Conservation (phyloP, 1,140 invertebrate genomes). For the Oreohelix idahoensis region DNA sequence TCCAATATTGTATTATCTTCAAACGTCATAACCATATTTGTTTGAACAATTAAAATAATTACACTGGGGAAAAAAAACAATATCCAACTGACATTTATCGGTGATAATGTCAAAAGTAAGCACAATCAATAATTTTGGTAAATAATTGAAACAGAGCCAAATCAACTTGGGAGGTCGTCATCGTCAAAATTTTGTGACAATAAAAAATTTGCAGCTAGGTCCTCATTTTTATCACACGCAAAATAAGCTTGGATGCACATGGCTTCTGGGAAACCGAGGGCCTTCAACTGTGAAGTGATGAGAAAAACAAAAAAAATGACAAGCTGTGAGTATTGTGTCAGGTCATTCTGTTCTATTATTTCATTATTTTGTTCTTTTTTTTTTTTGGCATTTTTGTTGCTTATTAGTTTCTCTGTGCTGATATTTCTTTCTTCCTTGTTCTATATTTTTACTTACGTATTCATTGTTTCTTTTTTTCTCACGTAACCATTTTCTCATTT, state of each 20-base stretch:
- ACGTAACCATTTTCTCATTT: no score
- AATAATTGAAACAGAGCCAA: not conserved
- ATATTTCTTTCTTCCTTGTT: no score
- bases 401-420: no score
- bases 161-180: conserved; percentile 60
- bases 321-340: not conserved
- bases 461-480: no score
- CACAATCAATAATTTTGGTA: no score
- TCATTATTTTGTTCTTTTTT: no score
- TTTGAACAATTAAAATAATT: not conserved
- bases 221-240: conserved; percentile 99
- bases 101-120: not conserved
- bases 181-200: conserved; percentile 82
- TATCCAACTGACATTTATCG: not conserved
- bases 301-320: not conserved
- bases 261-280: conserved; percentile 96
- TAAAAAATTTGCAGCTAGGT: conserved; percentile 97
- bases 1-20: not conserved
- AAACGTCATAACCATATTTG: not conserved
- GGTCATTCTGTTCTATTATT: no score
- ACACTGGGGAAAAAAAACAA: not conserved
- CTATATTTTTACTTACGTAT: no score
- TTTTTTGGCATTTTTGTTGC: no score
- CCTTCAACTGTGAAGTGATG: conserved; percentile 86
- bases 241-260: conserved; percentile 98